Evolutionary conservation across 2,888 invertebrate genomes (phyloP), one percentile per base, ranked within the genome.

Genomic region (Polylopha cassiicola): DNA sequence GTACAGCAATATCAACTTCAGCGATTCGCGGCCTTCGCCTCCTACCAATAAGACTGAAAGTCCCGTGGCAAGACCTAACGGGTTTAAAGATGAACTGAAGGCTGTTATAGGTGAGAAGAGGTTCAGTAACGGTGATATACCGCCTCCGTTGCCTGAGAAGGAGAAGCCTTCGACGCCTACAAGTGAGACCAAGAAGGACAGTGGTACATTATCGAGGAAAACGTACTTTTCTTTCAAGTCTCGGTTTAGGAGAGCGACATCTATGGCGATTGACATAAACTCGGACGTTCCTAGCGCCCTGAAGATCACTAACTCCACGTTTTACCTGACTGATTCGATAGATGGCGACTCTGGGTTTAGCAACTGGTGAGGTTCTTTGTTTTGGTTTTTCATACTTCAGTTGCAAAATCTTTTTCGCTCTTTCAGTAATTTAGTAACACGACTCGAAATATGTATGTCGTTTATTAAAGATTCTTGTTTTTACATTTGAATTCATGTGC

Each of bases 301-400:
- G 37, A 86, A 87, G 52, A 84, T 87, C 27, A 88, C 90, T 0
- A 89, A 89, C 48, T 92, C 92, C 30, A 92, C 91, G 0, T 92
- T 92, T 67, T 92, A 92, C 59, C 68, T 92, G 52, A 90, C 90
- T 30, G 90, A 91, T 48, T 87, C 89, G 0, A 88, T 89, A 53
- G 89, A 91, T 53, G 85, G 89, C 1, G 90, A 90, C 58, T 89
- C 89, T 1, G 89, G 89, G 17, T 89, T 89, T 53, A 88, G 85
- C 50, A 80, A 86, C 51, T 81, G 86, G 86, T 86, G 59, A 73
- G 72, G 51, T 28, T 14, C 32, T 28, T 44, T 21, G n/a, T 21
- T 17, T 27, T 29, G 3, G n/a, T 20, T 3, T 28, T 20, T 26
- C 7, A 8, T 20, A 20, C 8, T 8, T n/a, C n/a, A n/a, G 4